These are phyloP conservation scores for Saturnia japonica DNA, from an alignment of 2,888 invertebrate species.

Conservation along the genomic window DNA sequence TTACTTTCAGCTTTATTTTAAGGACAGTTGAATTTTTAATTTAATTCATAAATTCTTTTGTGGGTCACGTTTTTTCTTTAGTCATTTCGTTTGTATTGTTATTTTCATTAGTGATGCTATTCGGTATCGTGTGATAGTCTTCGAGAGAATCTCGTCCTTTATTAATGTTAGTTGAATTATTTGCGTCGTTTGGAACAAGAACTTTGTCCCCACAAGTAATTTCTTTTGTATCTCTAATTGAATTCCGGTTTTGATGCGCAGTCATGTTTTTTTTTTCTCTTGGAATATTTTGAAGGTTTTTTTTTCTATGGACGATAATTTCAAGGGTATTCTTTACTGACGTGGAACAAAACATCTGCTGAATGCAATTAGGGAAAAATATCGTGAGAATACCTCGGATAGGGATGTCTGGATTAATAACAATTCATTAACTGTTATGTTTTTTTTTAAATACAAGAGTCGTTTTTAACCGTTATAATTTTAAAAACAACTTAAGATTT, in stretches of 20 bases:
- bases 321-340: slow-evolving; percentile 60
- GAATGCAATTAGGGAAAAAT: slow-evolving; percentile 73
- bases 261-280: slow-evolving; percentile 73
- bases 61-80: slow-evolving; percentile 74
- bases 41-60: slow-evolving; percentile 63
- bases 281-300: slow-evolving; percentile 63
- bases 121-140: slow-evolving; percentile 65
- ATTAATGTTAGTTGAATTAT: slow-evolving; percentile 61
- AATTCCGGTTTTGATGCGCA: slow-evolving; percentile 76
- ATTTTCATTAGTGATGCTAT: slow-evolving; percentile 67
- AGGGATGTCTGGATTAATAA: slow-evolving; percentile 64
- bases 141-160: slow-evolving; percentile 44
- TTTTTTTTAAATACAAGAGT: neutral
- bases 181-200: slow-evolving; percentile 52
- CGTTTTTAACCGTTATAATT: neutral
- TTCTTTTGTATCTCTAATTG: slow-evolving; percentile 75
- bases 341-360: slow-evolving; percentile 69
- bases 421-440: slow-evolving; percentile 3
- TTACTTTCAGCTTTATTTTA: slow-evolving; percentile 77
- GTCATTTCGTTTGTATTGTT: slow-evolving; percentile 61
- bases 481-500: neutral
- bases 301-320: slow-evolving; percentile 60
- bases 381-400: slow-evolving; percentile 73
- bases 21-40: slow-evolving; percentile 68
- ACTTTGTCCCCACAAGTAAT: slow-evolving; percentile 66